phyloP scores from a whole-genome alignment of 2,888 invertebrate species.

The Zeuzera pyrina region DNA sequence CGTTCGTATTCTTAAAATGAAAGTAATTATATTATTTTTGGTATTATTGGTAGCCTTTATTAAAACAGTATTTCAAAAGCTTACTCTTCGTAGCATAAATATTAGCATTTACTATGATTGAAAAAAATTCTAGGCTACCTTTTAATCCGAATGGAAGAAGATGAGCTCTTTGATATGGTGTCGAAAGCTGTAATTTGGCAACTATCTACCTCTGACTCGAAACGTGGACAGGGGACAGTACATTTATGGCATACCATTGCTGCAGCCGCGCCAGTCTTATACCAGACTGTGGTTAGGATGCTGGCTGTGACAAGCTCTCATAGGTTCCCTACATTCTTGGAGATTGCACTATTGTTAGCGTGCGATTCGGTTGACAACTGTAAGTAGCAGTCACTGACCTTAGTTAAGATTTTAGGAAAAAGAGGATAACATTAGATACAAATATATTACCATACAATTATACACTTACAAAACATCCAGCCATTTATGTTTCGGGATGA shows the following conservation, averaged over 20 bases:
- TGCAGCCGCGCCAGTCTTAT: constrained; percentile 30
- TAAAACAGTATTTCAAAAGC: too few relatives aligned
- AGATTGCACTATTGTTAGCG: constrained; percentile 38
- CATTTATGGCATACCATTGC: constrained; percentile 22
- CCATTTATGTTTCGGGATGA: too few relatives aligned
- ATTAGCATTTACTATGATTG: too few relatives aligned
- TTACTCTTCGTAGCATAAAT: too few relatives aligned
- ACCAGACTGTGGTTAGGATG: constrained; percentile 36
- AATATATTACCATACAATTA: too few relatives aligned
- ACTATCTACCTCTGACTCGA: constrained; percentile 29
- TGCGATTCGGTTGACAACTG: constrained; percentile 38
- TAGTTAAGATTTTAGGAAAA: neutral
- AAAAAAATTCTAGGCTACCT: constrained; percentile 40
- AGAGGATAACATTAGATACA: too few relatives aligned
- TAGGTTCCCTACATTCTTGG: constrained; percentile 36
- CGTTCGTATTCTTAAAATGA: too few relatives aligned
- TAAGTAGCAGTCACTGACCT: too few relatives aligned
- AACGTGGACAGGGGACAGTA: constrained; percentile 18
- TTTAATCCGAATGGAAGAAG: constrained; percentile 37
- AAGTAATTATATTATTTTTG: too few relatives aligned
- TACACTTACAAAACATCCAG: too few relatives aligned
- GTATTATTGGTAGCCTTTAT: too few relatives aligned
- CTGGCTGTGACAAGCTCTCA: constrained; percentile 28
- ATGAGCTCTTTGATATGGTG: constrained; percentile 34
- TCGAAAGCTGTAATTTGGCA: constrained; percentile 40